A percentile compares a stretch with the other conserved stretches of the same genome.
Conservation (phyloP, 2,113 vertebrate genomes). For the Proteles cristata region DNA sequence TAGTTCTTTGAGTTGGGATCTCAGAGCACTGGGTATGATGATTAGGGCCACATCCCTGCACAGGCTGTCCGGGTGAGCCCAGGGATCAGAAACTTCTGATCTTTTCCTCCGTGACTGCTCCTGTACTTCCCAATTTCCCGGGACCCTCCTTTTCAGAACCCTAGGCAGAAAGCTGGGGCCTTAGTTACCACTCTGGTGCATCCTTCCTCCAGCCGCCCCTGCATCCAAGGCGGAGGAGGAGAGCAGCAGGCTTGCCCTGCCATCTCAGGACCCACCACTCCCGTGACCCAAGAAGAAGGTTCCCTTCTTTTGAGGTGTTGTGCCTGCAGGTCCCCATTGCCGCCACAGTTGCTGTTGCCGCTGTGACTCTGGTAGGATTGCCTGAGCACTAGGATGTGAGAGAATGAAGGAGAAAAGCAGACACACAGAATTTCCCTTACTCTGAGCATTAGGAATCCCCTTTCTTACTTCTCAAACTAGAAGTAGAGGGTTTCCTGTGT, state of each 20-base stretch:
- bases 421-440: background rate
- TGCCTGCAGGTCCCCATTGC: background rate
- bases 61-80: background rate
- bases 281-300: background rate
- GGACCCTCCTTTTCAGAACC: background rate
- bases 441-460: background rate
- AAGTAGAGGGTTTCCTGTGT: background rate
- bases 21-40: background rate
- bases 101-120: background rate
- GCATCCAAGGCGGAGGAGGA: background rate
- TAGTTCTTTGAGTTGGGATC: background rate
- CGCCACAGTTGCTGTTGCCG: rapidly evolving
- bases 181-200: background rate
- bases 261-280: background rate
- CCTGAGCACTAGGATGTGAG: background rate
- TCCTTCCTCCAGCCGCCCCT: background rate
- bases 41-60: background rate
- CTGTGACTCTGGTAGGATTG: background rate
- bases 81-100: background rate
- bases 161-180: background rate
- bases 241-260: background rate
- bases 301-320: background rate
- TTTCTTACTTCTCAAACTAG: background rate
- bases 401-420: background rate
- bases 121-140: background rate